Base-by-base conservation (phyloP, 2,888 invertebrate genomes). In the Dascillus cervinus region DNA sequence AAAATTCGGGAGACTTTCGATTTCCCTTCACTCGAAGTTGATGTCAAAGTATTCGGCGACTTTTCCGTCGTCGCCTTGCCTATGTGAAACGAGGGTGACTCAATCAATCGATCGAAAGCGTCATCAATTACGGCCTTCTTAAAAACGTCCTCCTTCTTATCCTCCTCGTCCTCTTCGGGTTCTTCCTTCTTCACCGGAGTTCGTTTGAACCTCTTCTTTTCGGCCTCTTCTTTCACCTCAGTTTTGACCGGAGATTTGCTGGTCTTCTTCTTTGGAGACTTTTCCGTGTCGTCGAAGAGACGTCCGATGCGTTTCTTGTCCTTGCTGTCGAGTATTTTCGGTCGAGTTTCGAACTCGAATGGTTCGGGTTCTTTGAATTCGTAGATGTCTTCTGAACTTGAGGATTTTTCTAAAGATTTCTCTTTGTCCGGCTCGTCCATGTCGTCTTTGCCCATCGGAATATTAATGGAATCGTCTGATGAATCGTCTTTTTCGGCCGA, bases 331-430 rank as follows among this genome's bases (percentile, higher is more conserved):
- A 59, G 60, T 6, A 35, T 30, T 13, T 42, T 46, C 2, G 48
- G 55, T 29, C 83, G 74, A 4, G 81, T 72, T 62, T 88, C 87
- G 46, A 87, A 77, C 58, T 88, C 87, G 55, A 88, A 88, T 0
- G 88, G 87, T 60, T 89, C 88, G 0, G 87, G 86, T 60, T 89
- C 88, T 60, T 88, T 88, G 55, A 89, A 89, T 61, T 89, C 88
- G 54, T 89, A 89, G 37, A 88, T 79, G 56, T 89, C 88, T 53
- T 71, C 50, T 36, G 62, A 51, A 50, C 52, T 52, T 44, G 57
- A 17, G 13, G 45, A 42, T 33, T 52, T 54, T 20, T 55, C 51
- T 2, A 37, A 24, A 23, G 42, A 21, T 38, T 53, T 56, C 26
- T 56, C 56, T 21, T 42, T 44, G 23, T 30, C 30, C 9, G 11